Percentiles rank a stretch among this genome's conserved stretches.
Conservation (phyloP, 2,113 vertebrate species). For the Paracanthobrama guichenoti region DNA sequence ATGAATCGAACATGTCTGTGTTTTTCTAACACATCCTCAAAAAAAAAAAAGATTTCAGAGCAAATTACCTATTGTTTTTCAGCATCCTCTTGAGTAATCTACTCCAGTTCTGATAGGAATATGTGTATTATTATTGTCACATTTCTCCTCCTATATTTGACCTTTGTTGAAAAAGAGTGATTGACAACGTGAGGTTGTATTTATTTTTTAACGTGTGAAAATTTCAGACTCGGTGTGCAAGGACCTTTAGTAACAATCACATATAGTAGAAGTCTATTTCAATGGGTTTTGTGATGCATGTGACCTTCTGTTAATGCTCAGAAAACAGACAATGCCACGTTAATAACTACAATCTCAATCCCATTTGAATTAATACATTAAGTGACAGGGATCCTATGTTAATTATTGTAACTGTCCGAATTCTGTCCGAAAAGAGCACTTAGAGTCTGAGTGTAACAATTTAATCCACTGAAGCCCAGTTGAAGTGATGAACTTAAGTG, state of each 20-base stretch:
- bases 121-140: not conserved
- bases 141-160: slow-evolving; percentile 1
- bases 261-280: not conserved
- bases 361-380: not conserved
- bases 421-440: slow-evolving; percentile 47
- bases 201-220: too few species aligned
- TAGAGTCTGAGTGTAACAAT: too few species aligned
- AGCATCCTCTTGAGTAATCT: slow-evolving; percentile 4
- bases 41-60: not conserved
- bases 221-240: too few species aligned
- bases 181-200: too few species aligned
- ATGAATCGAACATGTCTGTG: not conserved
- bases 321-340: not conserved
- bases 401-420: not conserved
- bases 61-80: not conserved
- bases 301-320: not conserved
- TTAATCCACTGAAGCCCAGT: too few species aligned
- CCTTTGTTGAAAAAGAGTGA: not conserved
- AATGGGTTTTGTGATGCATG: not conserved
- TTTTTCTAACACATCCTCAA: not conserved
- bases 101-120: not conserved
- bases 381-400: not conserved
- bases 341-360: not conserved
- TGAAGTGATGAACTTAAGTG: too few species aligned
- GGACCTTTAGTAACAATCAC: not conserved